Percentiles rank a stretch among this genome's conserved stretches.
These are phyloP conservation scores for Sebastes miniatus DNA, from an alignment of 2,797 vertebrate genomes.

Conservation along the genomic window DNA sequence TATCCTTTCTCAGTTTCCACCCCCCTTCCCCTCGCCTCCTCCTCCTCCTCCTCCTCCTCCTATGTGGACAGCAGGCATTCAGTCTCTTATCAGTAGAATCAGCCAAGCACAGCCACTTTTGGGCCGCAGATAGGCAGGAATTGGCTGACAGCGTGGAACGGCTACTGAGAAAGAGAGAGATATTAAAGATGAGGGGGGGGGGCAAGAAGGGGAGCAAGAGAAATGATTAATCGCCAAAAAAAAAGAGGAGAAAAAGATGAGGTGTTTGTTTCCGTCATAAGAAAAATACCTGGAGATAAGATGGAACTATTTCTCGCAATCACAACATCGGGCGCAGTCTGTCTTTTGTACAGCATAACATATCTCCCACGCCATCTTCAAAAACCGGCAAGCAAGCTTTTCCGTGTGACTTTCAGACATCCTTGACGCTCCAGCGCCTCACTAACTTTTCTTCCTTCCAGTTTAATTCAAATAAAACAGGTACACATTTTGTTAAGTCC, in stretches of 20 bases:
- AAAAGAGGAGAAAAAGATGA: not conserved
- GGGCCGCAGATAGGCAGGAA: slow-evolving; percentile 66
- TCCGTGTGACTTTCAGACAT: slow-evolving; percentile 59
- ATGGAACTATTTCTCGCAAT: slow-evolving; percentile 47
- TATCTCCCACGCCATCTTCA: slow-evolving; percentile 48
- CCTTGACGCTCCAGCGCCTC: slow-evolving; percentile 31
- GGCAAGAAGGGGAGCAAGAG: slow-evolving; percentile 9
- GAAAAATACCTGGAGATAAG: slow-evolving; percentile 52
- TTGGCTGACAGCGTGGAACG: slow-evolving; percentile 70
- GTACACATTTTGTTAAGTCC: slow-evolving; percentile 19
- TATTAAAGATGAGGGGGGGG: slow-evolving; percentile 55
- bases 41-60: slow-evolving; percentile 4
- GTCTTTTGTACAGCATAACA: slow-evolving; percentile 15
- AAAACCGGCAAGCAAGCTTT: slow-evolving; percentile 27
- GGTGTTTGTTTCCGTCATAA: slow-evolving; percentile 50
- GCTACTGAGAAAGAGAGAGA: slow-evolving; percentile 46
- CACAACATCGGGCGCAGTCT: slow-evolving; percentile 33
- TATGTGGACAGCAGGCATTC: slow-evolving; percentile 64
- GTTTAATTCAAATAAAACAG: slow-evolving; percentile 22
- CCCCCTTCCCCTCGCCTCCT: not conserved
- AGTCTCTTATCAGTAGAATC: slow-evolving; percentile 73
- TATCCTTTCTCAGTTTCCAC: slow-evolving; percentile 23
- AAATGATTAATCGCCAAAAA: slow-evolving; percentile 39
- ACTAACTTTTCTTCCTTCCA: slow-evolving; percentile 21
- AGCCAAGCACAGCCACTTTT: slow-evolving; percentile 75